Conservation (phyloP, 2,888 invertebrate species). For the Acronicta leporina region DNA sequence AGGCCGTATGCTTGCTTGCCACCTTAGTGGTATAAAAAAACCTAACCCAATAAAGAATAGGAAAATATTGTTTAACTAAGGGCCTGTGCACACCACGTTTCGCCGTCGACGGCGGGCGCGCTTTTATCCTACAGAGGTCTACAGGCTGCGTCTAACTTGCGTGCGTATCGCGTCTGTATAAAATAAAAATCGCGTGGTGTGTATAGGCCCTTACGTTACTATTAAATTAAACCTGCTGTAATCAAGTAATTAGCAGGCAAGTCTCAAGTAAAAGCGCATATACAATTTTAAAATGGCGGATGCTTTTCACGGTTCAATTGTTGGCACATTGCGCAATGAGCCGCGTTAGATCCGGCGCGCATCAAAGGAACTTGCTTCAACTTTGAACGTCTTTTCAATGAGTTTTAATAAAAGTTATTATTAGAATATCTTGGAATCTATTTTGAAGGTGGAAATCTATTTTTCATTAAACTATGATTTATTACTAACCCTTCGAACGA, state of each 20-base stretch:
- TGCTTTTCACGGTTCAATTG: conserved; percentile 66
- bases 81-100: too few species aligned
- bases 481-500: too few species aligned
- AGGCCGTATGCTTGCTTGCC: too few species aligned
- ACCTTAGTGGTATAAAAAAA: too few species aligned
- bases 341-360: conserved; percentile 61
- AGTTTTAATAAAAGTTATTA: conserved; percentile 53
- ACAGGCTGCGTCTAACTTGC: too few species aligned
- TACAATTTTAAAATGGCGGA: conserved; percentile 61
- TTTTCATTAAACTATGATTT: not conserved
- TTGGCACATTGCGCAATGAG: conserved; percentile 69
- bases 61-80: conserved; percentile 1
- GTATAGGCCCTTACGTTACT: too few species aligned
- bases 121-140: too few species aligned
- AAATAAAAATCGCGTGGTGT: too few species aligned
- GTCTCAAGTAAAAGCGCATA: conserved; percentile 42
- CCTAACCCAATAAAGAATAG: too few species aligned
- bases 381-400: conserved; percentile 60
- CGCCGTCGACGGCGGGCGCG: too few species aligned
- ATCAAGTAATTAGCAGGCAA: conserved; percentile 39
- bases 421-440: conserved; percentile 24
- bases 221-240: not conserved
- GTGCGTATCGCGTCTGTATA: too few species aligned
- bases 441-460: not conserved
- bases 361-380: conserved; percentile 71